Evolutionary conservation across 37 sponge, comb jelly and placozoan genomes (phyloP), one percentile per base, ranked within the genome.

Genomic region (Lycopodina hypogea): DNA sequence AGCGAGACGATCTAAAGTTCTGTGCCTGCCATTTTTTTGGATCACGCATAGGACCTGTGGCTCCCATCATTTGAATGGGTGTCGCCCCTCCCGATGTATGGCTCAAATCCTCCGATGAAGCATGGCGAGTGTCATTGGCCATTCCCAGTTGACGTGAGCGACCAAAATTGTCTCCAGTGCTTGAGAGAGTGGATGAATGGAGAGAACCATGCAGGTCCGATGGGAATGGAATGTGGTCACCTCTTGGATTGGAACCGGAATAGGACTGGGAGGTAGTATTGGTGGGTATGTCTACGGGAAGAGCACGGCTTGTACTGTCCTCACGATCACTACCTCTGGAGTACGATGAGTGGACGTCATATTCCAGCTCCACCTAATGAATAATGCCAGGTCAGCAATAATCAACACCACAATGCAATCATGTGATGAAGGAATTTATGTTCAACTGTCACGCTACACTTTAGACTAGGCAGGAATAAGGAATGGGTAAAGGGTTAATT

Each of bases 361-460:
- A 78, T 36, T 78, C 68, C 51, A 78, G 53, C 14, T 63, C 38
- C 42, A 78, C 78, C 78, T 78, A 50, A 4, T 2, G 35, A 9
- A 45, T 9, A 45, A 12, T 12, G 9, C 48, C 29, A 60, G 11
- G 48, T 12, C 48, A 45, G 9, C 48, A 45, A n/a, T n/a, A n/a
- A n/a, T n/a, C n/a, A n/a, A n/a, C n/a, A n/a, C n/a, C n/a, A n/a
- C n/a, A n/a, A n/a, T n/a, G n/a, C n/a, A n/a, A n/a, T n/a, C n/a
- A n/a, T n/a, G n/a, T n/a, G n/a, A n/a, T n/a, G n/a, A n/a, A n/a
- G n/a, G n/a, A n/a, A n/a, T n/a, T n/a, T n/a, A n/a, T n/a, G n/a
- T n/a, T n/a, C n/a, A n/a, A n/a, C n/a, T n/a, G n/a, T n/a, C n/a
- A n/a, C n/a, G n/a, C n/a, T n/a, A n/a, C n/a, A n/a, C n/a, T n/a